Conservation (phyloP, 2,797 vertebrate genomes). For the Gila robusta region DNA sequence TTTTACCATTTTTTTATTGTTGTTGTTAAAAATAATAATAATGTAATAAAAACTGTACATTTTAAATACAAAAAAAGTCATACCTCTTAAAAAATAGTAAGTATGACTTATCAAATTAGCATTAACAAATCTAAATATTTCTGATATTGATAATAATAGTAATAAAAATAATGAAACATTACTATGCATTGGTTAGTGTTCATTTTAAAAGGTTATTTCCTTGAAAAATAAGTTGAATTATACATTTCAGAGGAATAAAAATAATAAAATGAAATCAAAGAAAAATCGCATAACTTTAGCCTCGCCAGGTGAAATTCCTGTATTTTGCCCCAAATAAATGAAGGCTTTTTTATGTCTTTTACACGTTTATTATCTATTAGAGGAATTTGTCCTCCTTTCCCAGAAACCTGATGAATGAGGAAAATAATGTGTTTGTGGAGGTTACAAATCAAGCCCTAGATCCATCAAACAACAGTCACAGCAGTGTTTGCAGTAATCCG, state of each 20-base stretch:
- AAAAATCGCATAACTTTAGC: background rate
- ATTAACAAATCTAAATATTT: background rate
- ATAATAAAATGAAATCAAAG: background rate
- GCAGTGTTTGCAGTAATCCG: constrained; percentile 15
- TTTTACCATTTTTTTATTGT: background rate
- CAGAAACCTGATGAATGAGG: background rate
- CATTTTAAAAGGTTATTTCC: background rate
- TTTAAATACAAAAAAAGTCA: background rate
- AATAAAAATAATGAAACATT: background rate
- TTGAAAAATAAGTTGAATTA: background rate
- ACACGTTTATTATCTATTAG: background rate
- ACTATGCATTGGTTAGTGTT: background rate
- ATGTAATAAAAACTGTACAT: no score
- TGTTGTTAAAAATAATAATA: background rate
- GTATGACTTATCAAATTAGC: background rate
- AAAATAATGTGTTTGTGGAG: background rate
- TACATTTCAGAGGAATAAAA: background rate
- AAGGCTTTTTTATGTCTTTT: constrained; percentile 16
- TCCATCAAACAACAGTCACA: constrained; percentile 8
- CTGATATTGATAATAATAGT: background rate
- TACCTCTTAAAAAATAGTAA: background rate
- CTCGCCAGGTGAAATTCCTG: background rate
- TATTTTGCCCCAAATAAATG: background rate
- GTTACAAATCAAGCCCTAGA: background rate
- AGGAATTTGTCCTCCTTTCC: background rate